phyloP scores from a whole-genome alignment of 2,113 vertebrate species.

The Plestiodon gilberti region DNA sequence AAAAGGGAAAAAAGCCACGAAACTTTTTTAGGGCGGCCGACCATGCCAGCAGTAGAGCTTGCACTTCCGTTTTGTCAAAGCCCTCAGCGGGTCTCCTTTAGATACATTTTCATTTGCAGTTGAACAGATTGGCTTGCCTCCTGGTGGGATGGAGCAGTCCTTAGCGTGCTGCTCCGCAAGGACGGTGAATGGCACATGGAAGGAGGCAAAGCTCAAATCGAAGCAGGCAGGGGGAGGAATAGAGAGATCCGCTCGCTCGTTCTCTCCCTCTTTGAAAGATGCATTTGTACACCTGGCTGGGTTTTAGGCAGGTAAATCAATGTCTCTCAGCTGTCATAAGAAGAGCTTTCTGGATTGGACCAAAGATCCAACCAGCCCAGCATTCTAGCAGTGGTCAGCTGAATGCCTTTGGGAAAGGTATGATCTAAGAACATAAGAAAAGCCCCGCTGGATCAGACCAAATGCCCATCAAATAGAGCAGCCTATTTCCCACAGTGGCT shows the following conservation, averaged over 20 bases:
- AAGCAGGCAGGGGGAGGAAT: neutral
- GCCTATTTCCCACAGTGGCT: neutral
- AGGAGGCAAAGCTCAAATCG: neutral
- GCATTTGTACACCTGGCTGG: neutral
- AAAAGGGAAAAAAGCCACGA: neutral
- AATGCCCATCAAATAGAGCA: too few species aligned
- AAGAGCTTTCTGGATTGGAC: neutral
- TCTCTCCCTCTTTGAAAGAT: neutral
- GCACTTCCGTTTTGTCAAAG: neutral
- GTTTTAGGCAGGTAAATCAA: neutral
- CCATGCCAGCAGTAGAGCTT: rapidly evolving
- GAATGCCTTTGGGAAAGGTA: neutral
- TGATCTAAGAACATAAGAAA: neutral
- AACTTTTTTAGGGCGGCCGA: neutral
- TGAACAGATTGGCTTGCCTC: slow-evolving; percentile 13
- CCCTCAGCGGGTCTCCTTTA: neutral
- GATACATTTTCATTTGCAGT: neutral
- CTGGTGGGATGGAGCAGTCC: neutral
- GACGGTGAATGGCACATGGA: neutral
- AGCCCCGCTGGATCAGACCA: too few species aligned
- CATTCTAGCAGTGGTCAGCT: neutral
- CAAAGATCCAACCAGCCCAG: neutral
- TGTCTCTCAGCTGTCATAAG: neutral
- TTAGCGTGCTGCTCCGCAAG: neutral
- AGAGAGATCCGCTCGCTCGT: neutral